These are phyloP conservation scores for Sebastes taczanowskii DNA, from an alignment of 2,797 vertebrate species.

Conservation along the genomic window DNA sequence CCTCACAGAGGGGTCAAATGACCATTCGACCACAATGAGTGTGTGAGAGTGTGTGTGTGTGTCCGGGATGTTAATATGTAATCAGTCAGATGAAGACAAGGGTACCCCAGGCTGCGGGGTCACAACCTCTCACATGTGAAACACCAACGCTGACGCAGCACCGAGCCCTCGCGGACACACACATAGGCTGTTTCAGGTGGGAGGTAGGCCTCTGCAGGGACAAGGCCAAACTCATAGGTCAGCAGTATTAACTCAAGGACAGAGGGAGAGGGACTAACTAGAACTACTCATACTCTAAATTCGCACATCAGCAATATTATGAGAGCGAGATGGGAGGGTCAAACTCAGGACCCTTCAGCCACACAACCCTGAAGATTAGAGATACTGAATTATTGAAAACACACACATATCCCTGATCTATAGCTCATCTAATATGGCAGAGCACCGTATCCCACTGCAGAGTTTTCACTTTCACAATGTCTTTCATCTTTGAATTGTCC, in stretches of 20 bases:
- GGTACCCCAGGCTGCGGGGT: slow-evolving; percentile 70
- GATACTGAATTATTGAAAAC: slow-evolving; percentile 74
- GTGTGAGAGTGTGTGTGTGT: slow-evolving; percentile 22
- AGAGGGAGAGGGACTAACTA: slow-evolving; percentile 28
- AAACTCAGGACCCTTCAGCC: slow-evolving; percentile 18
- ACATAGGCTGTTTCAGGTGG: slow-evolving; percentile 39
- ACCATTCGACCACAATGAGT: not conserved
- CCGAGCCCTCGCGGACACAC: not conserved
- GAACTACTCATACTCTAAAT: slow-evolving; percentile 20
- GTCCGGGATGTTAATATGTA: slow-evolving; percentile 71
- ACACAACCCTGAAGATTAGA: slow-evolving; percentile 48
- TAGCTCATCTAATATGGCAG: not conserved
- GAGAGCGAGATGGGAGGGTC: slow-evolving; percentile 24
- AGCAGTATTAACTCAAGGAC: slow-evolving; percentile 49
- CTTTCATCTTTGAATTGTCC: not conserved
- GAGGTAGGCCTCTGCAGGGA: slow-evolving; percentile 53
- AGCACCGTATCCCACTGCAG: not conserved
- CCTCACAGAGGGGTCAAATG: slow-evolving; percentile 56
- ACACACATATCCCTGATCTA: not conserved
- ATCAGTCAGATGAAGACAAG: slow-evolving; percentile 77
- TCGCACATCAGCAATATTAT: slow-evolving; percentile 61
- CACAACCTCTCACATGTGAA: slow-evolving; percentile 70
- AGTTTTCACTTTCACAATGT: not conserved
- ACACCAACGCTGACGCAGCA: slow-evolving; percentile 69
- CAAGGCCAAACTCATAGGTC: slow-evolving; percentile 59